A percentile compares a stretch with the other conserved stretches of the same genome.
Conservation (phyloP, 2,888 invertebrate species). For the Spilarctia lutea region DNA sequence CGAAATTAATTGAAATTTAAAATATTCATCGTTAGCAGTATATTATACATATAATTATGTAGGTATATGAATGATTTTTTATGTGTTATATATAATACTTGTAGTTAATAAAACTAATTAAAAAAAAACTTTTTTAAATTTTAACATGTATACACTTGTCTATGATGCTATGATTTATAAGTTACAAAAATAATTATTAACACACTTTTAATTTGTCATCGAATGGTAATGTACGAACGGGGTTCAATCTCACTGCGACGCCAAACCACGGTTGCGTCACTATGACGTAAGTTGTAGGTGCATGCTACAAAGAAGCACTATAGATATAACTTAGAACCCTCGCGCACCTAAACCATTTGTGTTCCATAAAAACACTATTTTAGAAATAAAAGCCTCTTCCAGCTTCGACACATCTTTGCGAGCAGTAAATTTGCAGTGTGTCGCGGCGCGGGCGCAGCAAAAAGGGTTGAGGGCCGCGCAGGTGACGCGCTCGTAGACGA, state of each 20-base stretch:
- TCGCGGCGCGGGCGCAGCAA: conserved; percentile 39
- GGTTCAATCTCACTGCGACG: background rate
- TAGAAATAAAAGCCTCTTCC: background rate
- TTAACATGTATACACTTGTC: background rate
- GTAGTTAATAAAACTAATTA: no score
- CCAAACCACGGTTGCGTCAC: background rate
- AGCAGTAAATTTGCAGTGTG: conserved; percentile 51
- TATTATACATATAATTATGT: no score
- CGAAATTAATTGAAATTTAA: background rate
- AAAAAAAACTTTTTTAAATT: no score
- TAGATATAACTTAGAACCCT: no score
- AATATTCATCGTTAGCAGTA: background rate
- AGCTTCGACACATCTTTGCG: conserved; percentile 12
- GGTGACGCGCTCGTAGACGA: conserved; percentile 45
- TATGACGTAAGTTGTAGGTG: background rate
- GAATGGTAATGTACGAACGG: background rate
- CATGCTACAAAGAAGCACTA: no score
- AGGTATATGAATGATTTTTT: no score
- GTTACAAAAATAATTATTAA: background rate
- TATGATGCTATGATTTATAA: background rate
- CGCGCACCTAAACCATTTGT: no score
- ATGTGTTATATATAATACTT: no score
- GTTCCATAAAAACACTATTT: background rate
- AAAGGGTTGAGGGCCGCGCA: conserved; percentile 44
- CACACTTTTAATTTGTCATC: background rate